Conservation (phyloP, 2,888 invertebrate species). For the Physocephala rufipes region DNA sequence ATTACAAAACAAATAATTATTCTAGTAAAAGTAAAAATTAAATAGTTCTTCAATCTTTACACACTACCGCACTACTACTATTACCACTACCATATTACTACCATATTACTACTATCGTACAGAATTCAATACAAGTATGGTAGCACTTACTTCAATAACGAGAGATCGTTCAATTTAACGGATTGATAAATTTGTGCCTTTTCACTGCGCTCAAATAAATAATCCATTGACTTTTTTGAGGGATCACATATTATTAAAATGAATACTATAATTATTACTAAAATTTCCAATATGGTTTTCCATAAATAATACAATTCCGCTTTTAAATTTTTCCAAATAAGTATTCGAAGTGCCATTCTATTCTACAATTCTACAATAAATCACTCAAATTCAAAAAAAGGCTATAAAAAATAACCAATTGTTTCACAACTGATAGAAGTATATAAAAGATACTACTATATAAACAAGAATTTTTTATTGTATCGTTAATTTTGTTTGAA, state of each 20-base stretch:
- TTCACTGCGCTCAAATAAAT: neutral
- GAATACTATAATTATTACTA: conserved; percentile 46
- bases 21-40: too few relatives aligned
- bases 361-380: conserved; percentile 14
- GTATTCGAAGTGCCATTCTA: conserved; percentile 40
- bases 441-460: too few relatives aligned
- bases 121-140: too few relatives aligned
- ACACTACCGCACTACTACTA: too few relatives aligned
- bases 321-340: conserved; percentile 48
- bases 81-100: too few relatives aligned
- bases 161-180: conserved; percentile 42
- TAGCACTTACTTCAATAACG: conserved; percentile 50
- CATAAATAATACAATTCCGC: conserved; percentile 48
- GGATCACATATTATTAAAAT: neutral
- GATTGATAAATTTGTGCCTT: conserved; percentile 15
- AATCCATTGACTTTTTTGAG: neutral
- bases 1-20: too few relatives aligned
- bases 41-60: too few relatives aligned
- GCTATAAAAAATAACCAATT: too few relatives aligned
- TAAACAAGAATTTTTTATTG: too few relatives aligned
- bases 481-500: too few relatives aligned
- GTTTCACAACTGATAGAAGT: too few relatives aligned
- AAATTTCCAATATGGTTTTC: conserved; percentile 48
- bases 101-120: too few relatives aligned
- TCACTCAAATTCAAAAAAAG: conserved; percentile 21